Conservation (phyloP, 2,888 invertebrate species). For the Sericinus montela region DNA sequence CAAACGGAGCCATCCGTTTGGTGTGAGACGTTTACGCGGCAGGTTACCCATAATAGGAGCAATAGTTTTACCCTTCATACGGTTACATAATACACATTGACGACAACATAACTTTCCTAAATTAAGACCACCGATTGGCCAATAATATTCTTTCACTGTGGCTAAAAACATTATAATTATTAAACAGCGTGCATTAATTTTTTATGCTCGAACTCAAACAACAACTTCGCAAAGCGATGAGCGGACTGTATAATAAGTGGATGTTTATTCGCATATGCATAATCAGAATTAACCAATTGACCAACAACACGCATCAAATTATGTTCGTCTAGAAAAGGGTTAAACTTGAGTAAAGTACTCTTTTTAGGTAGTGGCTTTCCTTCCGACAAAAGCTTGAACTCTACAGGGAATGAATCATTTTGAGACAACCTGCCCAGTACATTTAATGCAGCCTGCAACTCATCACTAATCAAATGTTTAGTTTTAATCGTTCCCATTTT, state of each 20-base stretch:
- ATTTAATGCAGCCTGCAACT: conserved; percentile 1
- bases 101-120: too few species aligned
- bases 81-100: background rate
- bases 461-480: background rate
- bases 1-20: background rate
- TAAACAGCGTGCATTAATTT: too few species aligned
- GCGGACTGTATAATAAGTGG: too few species aligned
- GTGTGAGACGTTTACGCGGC: background rate
- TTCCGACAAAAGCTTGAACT: background rate
- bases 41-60: background rate
- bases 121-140: too few species aligned
- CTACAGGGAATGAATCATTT: background rate
- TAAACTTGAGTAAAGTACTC: conserved; percentile 16
- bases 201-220: too few species aligned
- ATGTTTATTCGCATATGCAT: too few species aligned
- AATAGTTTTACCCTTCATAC: background rate
- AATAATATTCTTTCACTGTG: too few species aligned
- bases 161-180: too few species aligned
- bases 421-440: conserved; percentile 9
- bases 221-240: too few species aligned
- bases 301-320: conserved; percentile 21
- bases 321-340: conserved; percentile 17
- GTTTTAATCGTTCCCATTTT: background rate
- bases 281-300: too few species aligned
- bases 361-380: conserved; percentile 6